A percentile compares a stretch with the other conserved stretches of the same genome.
Conservation (phyloP, 2,888 invertebrate species). For the Lepidochitona cinerea region DNA sequence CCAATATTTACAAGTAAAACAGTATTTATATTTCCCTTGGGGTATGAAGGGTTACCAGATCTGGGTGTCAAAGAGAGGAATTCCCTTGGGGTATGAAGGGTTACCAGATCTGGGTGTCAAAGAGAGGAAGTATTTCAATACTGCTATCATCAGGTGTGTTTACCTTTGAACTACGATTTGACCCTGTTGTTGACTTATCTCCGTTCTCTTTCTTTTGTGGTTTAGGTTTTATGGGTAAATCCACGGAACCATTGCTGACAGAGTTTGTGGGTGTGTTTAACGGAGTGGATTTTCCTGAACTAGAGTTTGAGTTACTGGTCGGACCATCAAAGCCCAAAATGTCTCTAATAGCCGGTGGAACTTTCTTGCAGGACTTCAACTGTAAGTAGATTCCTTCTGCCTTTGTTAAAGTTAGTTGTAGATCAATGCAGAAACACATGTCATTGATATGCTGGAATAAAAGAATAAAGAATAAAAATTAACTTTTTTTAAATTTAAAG, state of each 20-base stretch:
- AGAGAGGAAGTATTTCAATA: constrained; percentile 58
- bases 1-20: no score
- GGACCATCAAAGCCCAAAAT: constrained; percentile 50
- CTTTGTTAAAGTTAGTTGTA: constrained; percentile 84
- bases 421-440: constrained; percentile 87
- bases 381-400: constrained; percentile 96
- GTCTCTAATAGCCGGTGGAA: constrained; percentile 59
- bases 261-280: constrained; percentile 30
- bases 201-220: constrained; percentile 34
- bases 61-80: constrained; percentile 33
- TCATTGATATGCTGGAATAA: constrained; percentile 91
- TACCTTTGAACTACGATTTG: constrained; percentile 40
- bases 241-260: constrained; percentile 27
- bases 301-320: constrained; percentile 28
- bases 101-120: not conserved
- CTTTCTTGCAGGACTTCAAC: constrained; percentile 72
- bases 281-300: constrained; percentile 42
- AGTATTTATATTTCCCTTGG: no score
- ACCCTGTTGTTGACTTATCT: constrained; percentile 24
- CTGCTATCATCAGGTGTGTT: constrained; percentile 62
- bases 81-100: no score
- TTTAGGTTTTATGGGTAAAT: constrained; percentile 38
- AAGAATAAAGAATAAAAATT: not conserved
- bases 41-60: not conserved
- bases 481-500: no score